phyloP scores from a whole-genome alignment of 2,888 invertebrate genomes.

The Agonum fuliginosum region DNA sequence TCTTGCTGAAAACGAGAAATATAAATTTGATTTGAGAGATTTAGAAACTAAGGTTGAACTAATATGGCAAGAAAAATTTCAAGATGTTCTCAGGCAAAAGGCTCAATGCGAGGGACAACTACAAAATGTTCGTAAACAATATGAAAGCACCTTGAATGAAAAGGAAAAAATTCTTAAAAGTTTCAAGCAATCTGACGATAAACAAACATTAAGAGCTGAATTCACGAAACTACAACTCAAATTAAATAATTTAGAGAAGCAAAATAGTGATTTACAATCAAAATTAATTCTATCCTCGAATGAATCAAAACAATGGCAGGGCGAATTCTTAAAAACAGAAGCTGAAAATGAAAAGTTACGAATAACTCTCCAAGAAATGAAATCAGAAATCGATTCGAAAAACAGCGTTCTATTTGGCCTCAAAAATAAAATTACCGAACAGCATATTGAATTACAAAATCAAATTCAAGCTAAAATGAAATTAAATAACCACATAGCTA shows the following conservation, averaged over 20 bases:
- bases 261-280: constrained; percentile 44
- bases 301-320: constrained; percentile 51
- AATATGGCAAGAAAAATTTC: constrained; percentile 58
- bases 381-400: constrained; percentile 59
- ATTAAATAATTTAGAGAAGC: constrained; percentile 49
- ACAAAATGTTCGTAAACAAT: constrained; percentile 48
- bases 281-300: constrained; percentile 53
- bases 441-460: constrained; percentile 59
- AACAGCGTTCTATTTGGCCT: constrained; percentile 51
- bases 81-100: constrained; percentile 55
- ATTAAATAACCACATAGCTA: constrained; percentile 50
- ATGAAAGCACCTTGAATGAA: constrained; percentile 40
- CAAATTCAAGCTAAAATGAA: constrained; percentile 57
- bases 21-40: constrained; percentile 57
- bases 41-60: constrained; percentile 56
- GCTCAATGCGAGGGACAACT: constrained; percentile 56
- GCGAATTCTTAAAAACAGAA: constrained; percentile 54
- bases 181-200: constrained; percentile 44
- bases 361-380: constrained; percentile 57
- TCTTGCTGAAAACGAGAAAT: constrained; percentile 53
- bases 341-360: constrained; percentile 56
- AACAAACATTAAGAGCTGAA: constrained; percentile 37
- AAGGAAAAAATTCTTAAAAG: constrained; percentile 53
- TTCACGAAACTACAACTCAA: constrained; percentile 52
- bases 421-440: constrained; percentile 60